phyloP scores from a whole-genome alignment of 2,888 invertebrate genomes.

The Nasonovia ribisnigri region DNA sequence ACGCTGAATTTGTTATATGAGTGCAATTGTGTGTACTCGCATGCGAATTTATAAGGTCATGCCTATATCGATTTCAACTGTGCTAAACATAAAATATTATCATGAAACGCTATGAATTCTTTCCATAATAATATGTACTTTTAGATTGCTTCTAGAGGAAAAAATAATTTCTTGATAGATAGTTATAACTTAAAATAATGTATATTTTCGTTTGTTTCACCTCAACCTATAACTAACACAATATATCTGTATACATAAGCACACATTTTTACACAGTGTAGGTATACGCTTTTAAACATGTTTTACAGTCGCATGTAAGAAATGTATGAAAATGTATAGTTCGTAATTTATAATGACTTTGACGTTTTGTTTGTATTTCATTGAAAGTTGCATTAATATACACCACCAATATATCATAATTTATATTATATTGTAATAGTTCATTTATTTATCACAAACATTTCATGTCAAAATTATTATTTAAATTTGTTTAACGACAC shows the following conservation, averaged over 20 bases:
- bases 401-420: background rate
- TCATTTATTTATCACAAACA: background rate
- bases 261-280: background rate
- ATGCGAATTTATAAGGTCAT: conserved; percentile 1
- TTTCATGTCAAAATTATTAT: background rate
- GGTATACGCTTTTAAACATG: background rate
- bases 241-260: background rate
- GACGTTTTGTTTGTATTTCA: background rate
- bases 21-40: background rate
- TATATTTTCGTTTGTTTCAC: background rate
- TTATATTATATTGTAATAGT: background rate
- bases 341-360: background rate
- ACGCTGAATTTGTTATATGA: background rate
- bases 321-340: background rate
- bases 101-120: background rate
- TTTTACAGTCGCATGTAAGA: background rate
- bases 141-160: background rate
- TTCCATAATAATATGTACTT: background rate
- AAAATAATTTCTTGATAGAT: background rate
- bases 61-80: conserved; percentile 6
- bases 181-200: background rate
- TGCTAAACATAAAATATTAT: conserved; percentile 14
- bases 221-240: background rate
- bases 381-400: background rate
- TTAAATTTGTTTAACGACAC: background rate